These are phyloP conservation scores for Achlya flavicornis DNA, from an alignment of 2,888 invertebrate species.

Conservation along the genomic window DNA sequence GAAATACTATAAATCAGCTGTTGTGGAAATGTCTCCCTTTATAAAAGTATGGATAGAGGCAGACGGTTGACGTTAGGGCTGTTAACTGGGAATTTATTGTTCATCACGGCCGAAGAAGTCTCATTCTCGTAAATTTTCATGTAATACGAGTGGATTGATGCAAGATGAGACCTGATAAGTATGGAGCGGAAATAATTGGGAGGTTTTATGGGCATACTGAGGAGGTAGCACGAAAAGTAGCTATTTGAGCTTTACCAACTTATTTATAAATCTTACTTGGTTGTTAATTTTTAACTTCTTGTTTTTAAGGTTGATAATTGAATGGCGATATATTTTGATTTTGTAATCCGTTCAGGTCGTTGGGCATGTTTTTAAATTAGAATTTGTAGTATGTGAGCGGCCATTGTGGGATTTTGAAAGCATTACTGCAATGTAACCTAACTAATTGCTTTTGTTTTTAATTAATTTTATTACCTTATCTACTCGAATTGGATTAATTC, in stretches of 20 bases:
- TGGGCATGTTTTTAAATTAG: slow-evolving; percentile 59
- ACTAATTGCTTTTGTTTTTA: slow-evolving; percentile 54
- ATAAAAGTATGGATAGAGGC: slow-evolving; percentile 55
- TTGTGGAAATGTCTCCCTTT: slow-evolving; percentile 57
- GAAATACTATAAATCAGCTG: slow-evolving; percentile 64
- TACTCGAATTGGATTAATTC: slow-evolving; percentile 31
- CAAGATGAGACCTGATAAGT: slow-evolving; percentile 70
- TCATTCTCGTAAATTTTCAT: slow-evolving; percentile 75
- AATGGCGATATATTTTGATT: slow-evolving; percentile 44
- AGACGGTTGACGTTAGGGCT: slow-evolving; percentile 60
- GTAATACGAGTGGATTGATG: slow-evolving; percentile 75
- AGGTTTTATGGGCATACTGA: slow-evolving; percentile 65
- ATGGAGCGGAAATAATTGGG: slow-evolving; percentile 72
- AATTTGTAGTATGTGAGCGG: slow-evolving; percentile 44
- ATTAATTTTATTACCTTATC: slow-evolving; percentile 34
- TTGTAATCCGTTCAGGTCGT: slow-evolving; percentile 56
- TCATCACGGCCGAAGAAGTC: slow-evolving; percentile 65
- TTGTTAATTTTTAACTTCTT: slow-evolving; percentile 37
- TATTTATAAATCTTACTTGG: slow-evolving; percentile 22
- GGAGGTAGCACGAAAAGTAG: slow-evolving; percentile 32
- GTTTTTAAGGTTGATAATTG: slow-evolving; percentile 42
- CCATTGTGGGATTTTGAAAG: slow-evolving; percentile 45
- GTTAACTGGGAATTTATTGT: slow-evolving; percentile 76
- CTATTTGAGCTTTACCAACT: slow-evolving; percentile 14
- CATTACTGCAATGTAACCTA: slow-evolving; percentile 45